Evolutionary conservation across 2,888 invertebrate species (phyloP).

Genomic region (Ptilodon capucinus): DNA sequence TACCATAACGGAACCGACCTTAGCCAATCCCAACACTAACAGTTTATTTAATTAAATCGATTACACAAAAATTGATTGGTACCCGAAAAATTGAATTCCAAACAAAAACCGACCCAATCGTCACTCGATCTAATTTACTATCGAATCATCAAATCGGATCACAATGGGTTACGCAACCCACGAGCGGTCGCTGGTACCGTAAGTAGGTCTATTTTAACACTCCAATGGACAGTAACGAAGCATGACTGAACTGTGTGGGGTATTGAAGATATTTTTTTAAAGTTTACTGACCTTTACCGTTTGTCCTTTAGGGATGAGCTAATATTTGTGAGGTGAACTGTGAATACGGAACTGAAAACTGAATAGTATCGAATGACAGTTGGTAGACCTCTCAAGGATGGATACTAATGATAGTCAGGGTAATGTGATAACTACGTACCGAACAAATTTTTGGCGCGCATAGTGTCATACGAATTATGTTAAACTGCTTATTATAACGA

Average conservation of each 20-base stretch:
- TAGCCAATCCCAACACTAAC: background rate
- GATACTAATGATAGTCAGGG: background rate
- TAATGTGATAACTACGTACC: background rate
- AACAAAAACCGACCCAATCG: conserved; percentile 1
- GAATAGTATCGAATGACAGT: background rate
- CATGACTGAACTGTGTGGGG: conserved; percentile 30
- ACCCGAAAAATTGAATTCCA: background rate
- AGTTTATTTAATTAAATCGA: background rate
- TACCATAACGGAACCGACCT: background rate
- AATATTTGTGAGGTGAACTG: background rate
- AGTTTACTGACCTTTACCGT: background rate
- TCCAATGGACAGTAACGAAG: conserved; percentile 34
- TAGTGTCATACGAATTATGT: too few species aligned
- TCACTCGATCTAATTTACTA: background rate
- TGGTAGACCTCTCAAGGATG: background rate
- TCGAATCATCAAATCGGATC: background rate
- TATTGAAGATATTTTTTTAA: conserved; percentile 10
- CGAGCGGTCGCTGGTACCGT: conserved; percentile 6
- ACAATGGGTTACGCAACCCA: background rate
- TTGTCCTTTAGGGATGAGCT: conserved; percentile 1
- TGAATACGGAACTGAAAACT: background rate
- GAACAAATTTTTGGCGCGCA: too few species aligned
- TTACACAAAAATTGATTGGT: background rate
- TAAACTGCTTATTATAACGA: too few species aligned
- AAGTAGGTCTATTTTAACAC: conserved; percentile 31